Percentiles rank a stretch among this genome's conserved stretches.
phyloP scores from a whole-genome alignment of 2,888 invertebrate genomes.

The Eubasilissa splendida region DNA sequence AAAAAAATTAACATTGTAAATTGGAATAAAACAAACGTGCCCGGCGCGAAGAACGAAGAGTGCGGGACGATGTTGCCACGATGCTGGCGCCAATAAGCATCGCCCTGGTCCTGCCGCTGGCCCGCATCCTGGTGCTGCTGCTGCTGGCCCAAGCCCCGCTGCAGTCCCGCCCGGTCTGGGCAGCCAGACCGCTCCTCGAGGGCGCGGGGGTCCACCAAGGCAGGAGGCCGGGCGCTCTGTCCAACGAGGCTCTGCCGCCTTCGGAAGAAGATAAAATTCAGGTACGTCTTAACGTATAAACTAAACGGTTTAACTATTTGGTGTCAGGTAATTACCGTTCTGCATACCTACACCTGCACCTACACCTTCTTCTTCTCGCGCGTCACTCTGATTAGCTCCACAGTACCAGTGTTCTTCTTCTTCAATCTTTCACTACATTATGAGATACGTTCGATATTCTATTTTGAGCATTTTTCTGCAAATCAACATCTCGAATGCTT shows the following conservation, averaged over 20 bases:
- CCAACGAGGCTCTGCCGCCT: slow-evolving; percentile 49
- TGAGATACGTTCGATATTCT: no score
- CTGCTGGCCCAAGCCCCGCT: neutral
- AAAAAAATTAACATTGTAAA: no score
- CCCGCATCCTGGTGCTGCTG: neutral
- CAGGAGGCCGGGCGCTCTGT: slow-evolving; percentile 21
- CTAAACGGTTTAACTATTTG: no score
- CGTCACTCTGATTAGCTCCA: no score
- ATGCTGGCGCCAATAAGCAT: slow-evolving; percentile 14
- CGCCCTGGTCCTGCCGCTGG: neutral
- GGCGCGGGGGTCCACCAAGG: slow-evolving; percentile 9
- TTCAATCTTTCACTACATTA: no score
- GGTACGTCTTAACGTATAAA: neutral
- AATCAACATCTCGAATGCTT: no score
- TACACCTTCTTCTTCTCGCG: no score
- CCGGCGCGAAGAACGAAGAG: neutral
- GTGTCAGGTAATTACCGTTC: no score
- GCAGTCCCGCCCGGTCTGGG: neutral
- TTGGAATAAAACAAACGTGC: no score
- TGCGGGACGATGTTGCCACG: slow-evolving; percentile 4
- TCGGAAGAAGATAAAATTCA: slow-evolving; percentile 40
- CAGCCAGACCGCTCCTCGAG: slow-evolving; percentile 7
- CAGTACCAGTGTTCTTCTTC: no score
- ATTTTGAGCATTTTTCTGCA: no score
- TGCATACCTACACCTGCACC: no score